Conservation (phyloP, 2,113 vertebrate genomes). For the Varanus komodoensis region DNA sequence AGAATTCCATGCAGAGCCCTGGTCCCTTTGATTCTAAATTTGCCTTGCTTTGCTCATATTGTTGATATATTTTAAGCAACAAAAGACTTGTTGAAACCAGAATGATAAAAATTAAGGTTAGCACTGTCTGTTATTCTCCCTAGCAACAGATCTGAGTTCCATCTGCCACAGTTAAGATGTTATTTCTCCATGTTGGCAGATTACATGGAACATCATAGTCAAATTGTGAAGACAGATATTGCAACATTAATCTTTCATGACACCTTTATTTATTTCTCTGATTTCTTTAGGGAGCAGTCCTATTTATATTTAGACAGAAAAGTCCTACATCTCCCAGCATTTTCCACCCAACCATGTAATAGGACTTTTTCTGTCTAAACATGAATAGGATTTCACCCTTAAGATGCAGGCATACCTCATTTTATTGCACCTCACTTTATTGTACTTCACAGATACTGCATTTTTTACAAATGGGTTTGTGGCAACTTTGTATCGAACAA, state of each 20-base stretch:
- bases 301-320: no score
- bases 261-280: background rate
- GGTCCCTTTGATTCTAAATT: conserved; percentile 14
- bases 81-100: background rate
- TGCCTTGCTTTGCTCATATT: background rate
- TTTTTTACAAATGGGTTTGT: no score
- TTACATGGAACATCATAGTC: background rate
- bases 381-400: background rate
- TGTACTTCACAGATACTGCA: no score
- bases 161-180: background rate
- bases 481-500: no score
- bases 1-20: background rate
- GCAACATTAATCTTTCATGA: background rate
- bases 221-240: background rate
- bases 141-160: background rate
- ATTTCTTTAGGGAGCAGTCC: background rate
- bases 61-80: background rate
- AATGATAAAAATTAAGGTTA: background rate
- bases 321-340: no score
- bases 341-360: no score
- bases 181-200: background rate
- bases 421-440: no score
- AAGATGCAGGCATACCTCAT: background rate
- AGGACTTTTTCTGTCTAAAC: no score
- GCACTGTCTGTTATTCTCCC: background rate